Evolutionary conservation across 2,797 vertebrate species (phyloP), one percentile per base, ranked within the genome.

Genomic region (Caiman crocodilus): DNA sequence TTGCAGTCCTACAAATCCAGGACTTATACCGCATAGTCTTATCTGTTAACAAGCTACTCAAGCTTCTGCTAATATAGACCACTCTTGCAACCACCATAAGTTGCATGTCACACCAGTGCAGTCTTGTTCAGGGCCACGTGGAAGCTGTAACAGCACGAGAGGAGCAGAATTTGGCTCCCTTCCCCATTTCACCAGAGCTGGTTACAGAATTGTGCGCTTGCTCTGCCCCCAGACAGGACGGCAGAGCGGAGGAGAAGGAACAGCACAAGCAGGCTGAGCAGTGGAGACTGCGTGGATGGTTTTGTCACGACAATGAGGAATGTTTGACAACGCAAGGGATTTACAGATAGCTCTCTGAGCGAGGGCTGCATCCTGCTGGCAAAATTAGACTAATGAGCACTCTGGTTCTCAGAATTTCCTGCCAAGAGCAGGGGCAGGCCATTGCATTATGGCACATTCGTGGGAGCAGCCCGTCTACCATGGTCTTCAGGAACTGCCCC

Each of bases 1-100:
- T 89, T 84, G 28, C 76, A 83, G 85, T 89, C 81, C 65, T 77
- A 76, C 61, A 83, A 82, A 86, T 90, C 78, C 88, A 84, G 58
- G 58, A 81, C 69, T 76, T 93, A 93, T 84, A 90, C 80, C 84
- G 80, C 94, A 91, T 96, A 94, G 93, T 90, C 91, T 50, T 50
- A 50, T 50, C 42, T 50, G 10, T 50, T 50, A 50, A 50, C 42
- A 50, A 11, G 42, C 42, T 50, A 50, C 10, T 50, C 42, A 50
- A 50, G 93, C 35, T 61, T 76, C 59, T 42, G 58, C 85, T 82
- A 95, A 95, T 96, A 96, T 94, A 90, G 93, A 73, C 11, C 13
- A 92, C 30, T 79, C 87, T 23, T 63, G 59, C 79, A 82, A 67
- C 75, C 64, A 25, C 9, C 80, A 76, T 50, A 69, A 69, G 28